phyloP scores from a whole-genome alignment of 2,888 invertebrate species.

The Stramonita haemastoma region DNA sequence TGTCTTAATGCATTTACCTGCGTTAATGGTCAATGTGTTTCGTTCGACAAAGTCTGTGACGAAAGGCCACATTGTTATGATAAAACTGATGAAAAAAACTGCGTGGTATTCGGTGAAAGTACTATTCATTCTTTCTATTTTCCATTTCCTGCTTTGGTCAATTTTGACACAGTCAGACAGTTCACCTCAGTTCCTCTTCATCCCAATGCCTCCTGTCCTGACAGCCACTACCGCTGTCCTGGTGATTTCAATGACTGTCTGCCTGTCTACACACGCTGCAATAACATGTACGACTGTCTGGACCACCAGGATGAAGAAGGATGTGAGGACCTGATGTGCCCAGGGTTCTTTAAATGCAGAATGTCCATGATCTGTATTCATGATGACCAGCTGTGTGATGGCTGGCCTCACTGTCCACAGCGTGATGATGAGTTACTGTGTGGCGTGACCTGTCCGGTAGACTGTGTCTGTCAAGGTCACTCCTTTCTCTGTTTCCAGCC shows the following conservation, averaged over 20 bases:
- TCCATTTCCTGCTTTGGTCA: not conserved
- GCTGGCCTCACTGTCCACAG: conserved; percentile 23
- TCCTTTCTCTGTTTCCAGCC: not conserved
- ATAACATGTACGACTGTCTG: not conserved
- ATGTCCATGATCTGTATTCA: not conserved
- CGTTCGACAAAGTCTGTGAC: not conserved
- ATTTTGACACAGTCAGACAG: not conserved
- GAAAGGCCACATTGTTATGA: not conserved
- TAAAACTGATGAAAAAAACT: not conserved
- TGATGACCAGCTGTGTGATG: conserved; percentile 12
- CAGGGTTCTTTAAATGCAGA: conserved; percentile 4
- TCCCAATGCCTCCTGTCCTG: not conserved
- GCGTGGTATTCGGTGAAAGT: not conserved
- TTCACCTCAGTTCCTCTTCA: not conserved
- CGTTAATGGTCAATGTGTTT: not conserved
- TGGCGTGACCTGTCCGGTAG: not conserved
- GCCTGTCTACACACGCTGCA: conserved; percentile 23
- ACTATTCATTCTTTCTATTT: not conserved
- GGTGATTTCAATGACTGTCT: not conserved
- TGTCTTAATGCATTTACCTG: not conserved
- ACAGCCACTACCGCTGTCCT: conserved; percentile 19
- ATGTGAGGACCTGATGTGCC: not conserved
- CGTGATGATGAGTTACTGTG: not conserved
- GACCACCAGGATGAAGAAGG: conserved; percentile 5
- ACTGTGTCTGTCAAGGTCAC: not conserved